Conservation (phyloP, 2,888 invertebrate species). For the Malacosoma neustria region DNA sequence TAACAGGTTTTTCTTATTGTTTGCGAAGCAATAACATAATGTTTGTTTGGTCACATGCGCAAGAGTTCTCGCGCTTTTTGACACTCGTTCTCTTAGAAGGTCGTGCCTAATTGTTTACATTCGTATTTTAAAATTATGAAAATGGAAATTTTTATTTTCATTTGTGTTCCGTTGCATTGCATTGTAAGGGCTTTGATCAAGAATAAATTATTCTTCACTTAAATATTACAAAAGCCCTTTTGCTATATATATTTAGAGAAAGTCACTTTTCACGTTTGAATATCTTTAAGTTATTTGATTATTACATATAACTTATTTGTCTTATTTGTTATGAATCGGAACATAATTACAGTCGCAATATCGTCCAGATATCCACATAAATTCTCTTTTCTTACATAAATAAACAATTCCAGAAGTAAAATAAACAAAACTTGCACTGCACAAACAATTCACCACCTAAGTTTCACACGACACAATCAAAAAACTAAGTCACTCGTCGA, state of each 20-base stretch:
- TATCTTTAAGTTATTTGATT: too few species aligned
- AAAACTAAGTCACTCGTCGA: conserved; percentile 16
- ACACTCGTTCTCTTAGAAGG: background rate
- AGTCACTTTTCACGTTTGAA: too few species aligned
- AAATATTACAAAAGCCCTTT: too few species aligned
- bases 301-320: too few species aligned
- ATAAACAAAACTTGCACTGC: background rate
- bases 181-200: too few species aligned
- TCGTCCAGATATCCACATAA: too few species aligned
- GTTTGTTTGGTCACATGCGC: conserved; percentile 28
- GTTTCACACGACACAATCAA: background rate
- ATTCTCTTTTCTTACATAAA: too few species aligned
- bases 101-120: background rate
- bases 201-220: too few species aligned
- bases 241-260: too few species aligned
- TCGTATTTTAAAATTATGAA: background rate
- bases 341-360: too few species aligned
- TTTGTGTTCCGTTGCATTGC: too few species aligned
- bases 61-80: background rate
- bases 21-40: conserved; percentile 59
- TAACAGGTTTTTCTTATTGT: conserved; percentile 54
- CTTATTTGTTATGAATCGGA: too few species aligned
- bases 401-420: background rate
- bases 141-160: background rate
- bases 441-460: background rate